Percentiles rank a stretch among this genome's conserved stretches.
Evolutionary conservation across 1,140 invertebrate species (phyloP).

Genomic region (Trichonephila inaurata): DNA sequence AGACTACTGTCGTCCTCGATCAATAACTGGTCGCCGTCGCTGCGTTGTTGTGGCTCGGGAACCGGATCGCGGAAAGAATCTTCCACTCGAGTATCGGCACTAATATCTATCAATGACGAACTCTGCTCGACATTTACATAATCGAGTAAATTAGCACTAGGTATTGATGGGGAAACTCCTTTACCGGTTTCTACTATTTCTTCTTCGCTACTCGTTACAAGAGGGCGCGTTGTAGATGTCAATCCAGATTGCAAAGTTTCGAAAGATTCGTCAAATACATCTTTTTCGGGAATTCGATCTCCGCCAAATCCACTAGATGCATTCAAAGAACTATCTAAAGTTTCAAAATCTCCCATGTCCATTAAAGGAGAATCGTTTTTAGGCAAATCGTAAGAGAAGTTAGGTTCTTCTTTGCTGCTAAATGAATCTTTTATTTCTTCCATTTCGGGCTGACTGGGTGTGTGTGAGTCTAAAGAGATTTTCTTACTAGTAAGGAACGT

Average conservation of each 20-base stretch:
- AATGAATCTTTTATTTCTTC: conserved; percentile 69
- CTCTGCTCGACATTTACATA: conserved; percentile 48
- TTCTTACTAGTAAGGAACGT: not conserved
- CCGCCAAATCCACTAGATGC: conserved; percentile 28
- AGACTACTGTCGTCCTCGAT: conserved; percentile 45
- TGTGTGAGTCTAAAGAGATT: not conserved
- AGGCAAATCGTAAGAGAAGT: conserved; percentile 3
- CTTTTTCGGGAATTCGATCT: conserved; percentile 21
- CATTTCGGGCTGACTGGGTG: conserved; percentile 28
- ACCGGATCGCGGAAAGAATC: conserved; percentile 68
- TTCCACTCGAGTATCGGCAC: conserved; percentile 75
- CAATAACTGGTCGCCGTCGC: conserved; percentile 71
- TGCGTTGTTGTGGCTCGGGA: conserved; percentile 60
- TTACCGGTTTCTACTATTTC: conserved; percentile 18
- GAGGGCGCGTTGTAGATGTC: conserved; percentile 70
- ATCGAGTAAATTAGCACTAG: conserved; percentile 64
- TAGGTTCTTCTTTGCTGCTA: conserved; percentile 57
- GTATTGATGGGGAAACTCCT: conserved; percentile 35
- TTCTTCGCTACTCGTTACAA: conserved; percentile 62
- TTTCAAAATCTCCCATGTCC: conserved; percentile 68
- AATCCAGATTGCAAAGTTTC: conserved; percentile 61
- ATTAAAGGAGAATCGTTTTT: conserved; percentile 65
- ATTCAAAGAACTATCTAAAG: conserved; percentile 45
- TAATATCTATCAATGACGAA: conserved; percentile 63
- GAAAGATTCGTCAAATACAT: not conserved